Percentiles rank a stretch among this genome's conserved stretches.
These are phyloP conservation scores for Sipha flava DNA, from an alignment of 1,140 invertebrate species.

Conservation along the genomic window DNA sequence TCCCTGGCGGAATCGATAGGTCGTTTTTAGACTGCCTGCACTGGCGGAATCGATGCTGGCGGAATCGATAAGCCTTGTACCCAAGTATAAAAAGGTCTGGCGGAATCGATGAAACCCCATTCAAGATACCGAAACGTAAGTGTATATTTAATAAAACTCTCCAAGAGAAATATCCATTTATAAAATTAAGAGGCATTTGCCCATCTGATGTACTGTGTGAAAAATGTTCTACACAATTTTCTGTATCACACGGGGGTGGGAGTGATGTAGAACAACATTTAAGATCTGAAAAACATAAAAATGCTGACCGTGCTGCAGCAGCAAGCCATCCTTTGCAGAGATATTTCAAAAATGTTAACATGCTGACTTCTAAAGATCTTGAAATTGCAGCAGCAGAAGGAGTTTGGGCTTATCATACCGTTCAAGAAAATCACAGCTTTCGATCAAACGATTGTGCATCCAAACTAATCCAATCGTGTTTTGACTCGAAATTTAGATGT, in stretches of 20 bases:
- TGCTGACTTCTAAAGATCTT: not conserved
- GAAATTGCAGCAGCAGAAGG: constrained; percentile 35
- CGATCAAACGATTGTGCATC: constrained; percentile 38
- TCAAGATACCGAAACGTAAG: not conserved
- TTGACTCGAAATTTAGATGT: constrained; percentile 32
- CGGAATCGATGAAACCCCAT: too few relatives aligned
- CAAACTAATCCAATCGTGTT: constrained; percentile 33
- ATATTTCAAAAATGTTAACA: not conserved
- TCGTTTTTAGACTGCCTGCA: too few relatives aligned
- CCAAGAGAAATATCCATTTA: constrained; percentile 1
- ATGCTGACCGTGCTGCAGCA: not conserved
- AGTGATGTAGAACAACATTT: not conserved
- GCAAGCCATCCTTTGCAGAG: not conserved
- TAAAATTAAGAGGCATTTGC: not conserved
- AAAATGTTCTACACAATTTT: not conserved
- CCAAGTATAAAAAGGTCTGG: too few relatives aligned
- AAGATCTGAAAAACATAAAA: not conserved
- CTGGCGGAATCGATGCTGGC: too few relatives aligned
- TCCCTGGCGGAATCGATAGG: too few relatives aligned
- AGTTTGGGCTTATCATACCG: constrained; percentile 36
- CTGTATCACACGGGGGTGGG: not conserved
- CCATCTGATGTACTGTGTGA: not conserved
- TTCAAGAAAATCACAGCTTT: constrained; percentile 40
- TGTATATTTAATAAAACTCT: constrained; percentile 2
- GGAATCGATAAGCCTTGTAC: too few relatives aligned